Conservation (phyloP, 2,113 vertebrate genomes). For the Oenanthe melanoleuca region DNA sequence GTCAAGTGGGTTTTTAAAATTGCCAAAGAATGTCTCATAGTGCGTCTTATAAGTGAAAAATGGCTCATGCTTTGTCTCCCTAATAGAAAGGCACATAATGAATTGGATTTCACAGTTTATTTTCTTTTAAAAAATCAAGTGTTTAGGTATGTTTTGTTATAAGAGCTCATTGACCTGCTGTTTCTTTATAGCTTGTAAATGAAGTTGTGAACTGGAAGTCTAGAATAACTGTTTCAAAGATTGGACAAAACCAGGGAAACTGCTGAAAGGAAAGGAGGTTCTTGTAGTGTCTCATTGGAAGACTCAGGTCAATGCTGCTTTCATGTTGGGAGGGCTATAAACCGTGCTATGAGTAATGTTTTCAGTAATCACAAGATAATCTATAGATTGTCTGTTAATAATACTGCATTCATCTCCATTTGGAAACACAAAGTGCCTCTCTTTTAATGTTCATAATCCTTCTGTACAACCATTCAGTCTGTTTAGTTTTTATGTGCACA, state of each 20-base stretch:
- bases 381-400: not conserved
- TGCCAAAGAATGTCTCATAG: not conserved
- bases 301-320: not conserved
- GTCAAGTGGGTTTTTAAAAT: not conserved
- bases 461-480: not conserved
- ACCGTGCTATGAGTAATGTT: not conserved
- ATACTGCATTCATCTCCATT: not conserved
- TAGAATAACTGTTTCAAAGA: not conserved
- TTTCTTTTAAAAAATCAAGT: not conserved
- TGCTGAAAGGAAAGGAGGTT: not conserved
- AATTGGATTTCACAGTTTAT: not conserved
- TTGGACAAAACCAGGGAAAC: not conserved
- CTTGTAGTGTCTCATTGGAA: not conserved
- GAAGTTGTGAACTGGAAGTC: not conserved
- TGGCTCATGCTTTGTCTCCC: not conserved
- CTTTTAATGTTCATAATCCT: not conserved
- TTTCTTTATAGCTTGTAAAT: not conserved
- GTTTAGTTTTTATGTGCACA: not conserved
- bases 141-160: not conserved
- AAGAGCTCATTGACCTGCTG: not conserved
- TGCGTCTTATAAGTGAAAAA: not conserved
- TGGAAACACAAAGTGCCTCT: not conserved
- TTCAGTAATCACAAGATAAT: not conserved
- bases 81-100: not conserved
- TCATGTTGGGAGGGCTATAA: not conserved